Evolutionary conservation across 2,888 invertebrate species (phyloP).

Genomic region (Formica aserva): DNA sequence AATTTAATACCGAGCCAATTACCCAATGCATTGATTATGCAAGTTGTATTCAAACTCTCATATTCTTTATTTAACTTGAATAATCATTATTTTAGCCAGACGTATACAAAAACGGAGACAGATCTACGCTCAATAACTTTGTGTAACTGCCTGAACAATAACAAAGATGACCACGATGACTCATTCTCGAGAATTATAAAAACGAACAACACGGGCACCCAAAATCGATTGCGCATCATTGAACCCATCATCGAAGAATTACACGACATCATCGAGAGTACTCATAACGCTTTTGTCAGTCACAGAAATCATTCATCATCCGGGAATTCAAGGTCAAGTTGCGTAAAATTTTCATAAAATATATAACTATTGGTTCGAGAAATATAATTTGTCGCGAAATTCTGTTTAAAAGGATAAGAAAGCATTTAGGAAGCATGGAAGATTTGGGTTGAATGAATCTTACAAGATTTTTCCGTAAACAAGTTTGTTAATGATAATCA

Average conservation of each 20-base stretch:
- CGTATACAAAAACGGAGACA: background rate
- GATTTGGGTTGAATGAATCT: background rate
- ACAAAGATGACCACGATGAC: background rate
- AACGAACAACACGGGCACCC: background rate
- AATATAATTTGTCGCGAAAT: background rate
- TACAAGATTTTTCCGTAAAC: background rate
- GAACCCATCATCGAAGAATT: conserved; percentile 73
- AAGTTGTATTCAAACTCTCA: background rate
- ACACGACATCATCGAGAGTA: conserved; percentile 69
- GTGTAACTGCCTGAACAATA: background rate
- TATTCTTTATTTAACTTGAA: background rate
- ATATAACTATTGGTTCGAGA: conserved; percentile 6
- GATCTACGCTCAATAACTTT: background rate
- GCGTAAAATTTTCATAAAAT: background rate
- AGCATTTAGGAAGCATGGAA: background rate
- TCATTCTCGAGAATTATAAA: conserved; percentile 20
- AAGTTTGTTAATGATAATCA: background rate
- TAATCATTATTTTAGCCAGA: conserved; percentile 24
- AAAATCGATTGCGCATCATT: conserved; percentile 63
- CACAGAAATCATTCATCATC: background rate
- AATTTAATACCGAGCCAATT: background rate
- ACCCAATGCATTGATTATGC: background rate
- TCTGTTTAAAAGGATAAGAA: background rate
- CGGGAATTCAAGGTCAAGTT: conserved; percentile 26
- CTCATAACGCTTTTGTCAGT: conserved; percentile 14